A percentile compares a stretch with the other conserved stretches of the same genome.
These are phyloP conservation scores for Apis laboriosa DNA, from an alignment of 1,140 invertebrate species.

Conservation along the genomic window DNA sequence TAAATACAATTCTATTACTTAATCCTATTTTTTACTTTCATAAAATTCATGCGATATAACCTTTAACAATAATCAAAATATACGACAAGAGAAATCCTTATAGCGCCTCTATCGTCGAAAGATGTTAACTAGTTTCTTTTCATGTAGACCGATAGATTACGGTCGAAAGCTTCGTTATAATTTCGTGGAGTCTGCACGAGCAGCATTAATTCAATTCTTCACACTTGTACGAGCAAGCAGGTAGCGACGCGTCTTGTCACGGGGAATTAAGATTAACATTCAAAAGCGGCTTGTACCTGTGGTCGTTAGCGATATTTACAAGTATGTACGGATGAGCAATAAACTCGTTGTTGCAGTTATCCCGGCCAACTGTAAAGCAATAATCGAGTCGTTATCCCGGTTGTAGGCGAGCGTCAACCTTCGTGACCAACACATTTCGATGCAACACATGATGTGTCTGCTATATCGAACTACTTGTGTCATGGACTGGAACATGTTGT, in stretches of 20 bases:
- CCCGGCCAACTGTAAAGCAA: slow-evolving; percentile 62
- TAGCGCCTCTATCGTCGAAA: neutral
- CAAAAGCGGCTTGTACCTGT: slow-evolving; percentile 50
- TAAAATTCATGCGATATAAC: no score
- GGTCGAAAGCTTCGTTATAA: slow-evolving; percentile 53
- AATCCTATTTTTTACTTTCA: neutral
- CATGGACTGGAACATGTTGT: neutral
- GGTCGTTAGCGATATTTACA: slow-evolving; percentile 69
- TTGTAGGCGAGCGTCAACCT: slow-evolving; percentile 36
- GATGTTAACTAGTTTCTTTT: neutral
- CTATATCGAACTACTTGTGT: neutral
- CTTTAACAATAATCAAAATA: neutral
- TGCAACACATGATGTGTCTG: neutral
- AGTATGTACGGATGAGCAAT: slow-evolving; percentile 60
- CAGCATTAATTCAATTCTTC: slow-evolving; percentile 66
- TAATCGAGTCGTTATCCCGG: slow-evolving; percentile 66
- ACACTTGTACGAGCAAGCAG: slow-evolving; percentile 61
- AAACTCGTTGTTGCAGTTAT: slow-evolving; percentile 65
- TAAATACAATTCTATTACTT: no score
- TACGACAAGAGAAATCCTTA: neutral
- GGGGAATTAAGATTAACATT: slow-evolving; percentile 68
- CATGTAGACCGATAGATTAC: slow-evolving; percentile 1
- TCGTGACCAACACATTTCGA: neutral
- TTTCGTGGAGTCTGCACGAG: slow-evolving; percentile 45
- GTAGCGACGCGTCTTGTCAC: slow-evolving; percentile 63